phyloP scores from a whole-genome alignment of 2,113 vertebrate genomes.

The Panurus biarmicus region DNA sequence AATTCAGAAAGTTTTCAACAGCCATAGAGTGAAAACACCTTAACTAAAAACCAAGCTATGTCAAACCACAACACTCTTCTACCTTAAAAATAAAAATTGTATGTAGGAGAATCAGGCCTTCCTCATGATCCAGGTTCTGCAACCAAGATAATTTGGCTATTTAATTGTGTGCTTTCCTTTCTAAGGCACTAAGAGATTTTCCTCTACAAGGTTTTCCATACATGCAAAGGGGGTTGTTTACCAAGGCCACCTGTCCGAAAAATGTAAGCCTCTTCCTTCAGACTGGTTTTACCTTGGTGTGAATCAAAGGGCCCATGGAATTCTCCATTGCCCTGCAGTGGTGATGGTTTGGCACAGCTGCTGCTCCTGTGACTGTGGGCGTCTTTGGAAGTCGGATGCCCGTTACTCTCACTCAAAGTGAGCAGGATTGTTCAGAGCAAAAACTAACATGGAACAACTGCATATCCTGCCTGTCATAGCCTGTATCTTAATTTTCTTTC shows the following conservation, averaged over 20 bases:
- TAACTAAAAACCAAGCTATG: background rate
- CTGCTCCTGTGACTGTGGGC: background rate
- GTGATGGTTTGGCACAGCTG: slow-evolving; percentile 36
- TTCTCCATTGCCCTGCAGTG: background rate
- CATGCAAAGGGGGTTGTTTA: background rate
- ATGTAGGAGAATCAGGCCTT: background rate
- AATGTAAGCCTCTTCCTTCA: background rate
- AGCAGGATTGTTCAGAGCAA: background rate
- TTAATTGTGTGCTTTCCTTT: background rate
- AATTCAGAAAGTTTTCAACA: background rate
- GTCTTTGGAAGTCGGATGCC: background rate
- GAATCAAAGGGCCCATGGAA: slow-evolving; percentile 13
- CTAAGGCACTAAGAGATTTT: background rate
- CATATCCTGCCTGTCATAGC: background rate
- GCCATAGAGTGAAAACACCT: background rate
- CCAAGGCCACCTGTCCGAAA: slow-evolving; percentile 35
- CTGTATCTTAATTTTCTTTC: background rate
- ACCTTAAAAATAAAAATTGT: background rate
- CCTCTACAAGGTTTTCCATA: background rate
- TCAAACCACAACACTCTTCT: background rate
- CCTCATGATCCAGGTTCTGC: background rate
- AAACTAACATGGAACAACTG: background rate
- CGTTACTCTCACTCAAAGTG: rapidly evolving
- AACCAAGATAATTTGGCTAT: background rate
- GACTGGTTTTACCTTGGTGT: slow-evolving; percentile 37